Percentiles rank a stretch among this genome's conserved stretches.
Evolutionary conservation across 1,140 invertebrate genomes (phyloP).

Genomic region (Drosophila lowei): DNA sequence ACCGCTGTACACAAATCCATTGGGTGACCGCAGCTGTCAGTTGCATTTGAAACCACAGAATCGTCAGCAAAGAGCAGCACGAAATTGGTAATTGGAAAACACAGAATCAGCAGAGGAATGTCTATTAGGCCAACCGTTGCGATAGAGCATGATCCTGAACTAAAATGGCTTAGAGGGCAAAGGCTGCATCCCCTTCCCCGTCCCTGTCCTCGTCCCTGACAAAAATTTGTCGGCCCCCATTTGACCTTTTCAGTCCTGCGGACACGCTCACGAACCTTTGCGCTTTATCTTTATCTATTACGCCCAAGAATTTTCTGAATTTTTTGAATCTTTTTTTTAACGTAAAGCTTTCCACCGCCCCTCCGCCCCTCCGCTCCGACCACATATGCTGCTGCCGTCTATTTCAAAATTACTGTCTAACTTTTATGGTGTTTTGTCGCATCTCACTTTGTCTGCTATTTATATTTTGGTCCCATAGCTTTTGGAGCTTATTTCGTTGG

Average conservation of each 20-base stretch:
- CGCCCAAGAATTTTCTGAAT: neutral
- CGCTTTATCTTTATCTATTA: slow-evolving; percentile 65
- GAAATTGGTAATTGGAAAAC: slow-evolving; percentile 45
- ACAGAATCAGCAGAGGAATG: slow-evolving; percentile 3
- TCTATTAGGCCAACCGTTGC: slow-evolving; percentile 30
- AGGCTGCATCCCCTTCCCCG: neutral
- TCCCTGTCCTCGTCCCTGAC: slow-evolving; percentile 15
- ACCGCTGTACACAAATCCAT: slow-evolving; percentile 40
- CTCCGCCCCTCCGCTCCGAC: neutral
- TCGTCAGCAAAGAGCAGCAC: slow-evolving; percentile 25
- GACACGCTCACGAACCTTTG: slow-evolving; percentile 60
- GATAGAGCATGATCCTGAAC: slow-evolving; percentile 1
- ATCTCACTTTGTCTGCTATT: slow-evolving; percentile 65
- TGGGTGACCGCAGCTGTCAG: slow-evolving; percentile 53
- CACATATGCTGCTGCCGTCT: slow-evolving; percentile 68
- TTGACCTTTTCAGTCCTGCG: slow-evolving; percentile 54
- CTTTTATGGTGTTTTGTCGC: slow-evolving; percentile 75
- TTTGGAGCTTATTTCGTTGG: slow-evolving; percentile 77
- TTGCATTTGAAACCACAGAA: slow-evolving; percentile 63
- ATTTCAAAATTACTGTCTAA: slow-evolving; percentile 77
- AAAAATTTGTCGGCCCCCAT: slow-evolving; percentile 26
- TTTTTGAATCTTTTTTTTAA: neutral
- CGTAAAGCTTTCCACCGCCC: neutral
- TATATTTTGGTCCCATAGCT: slow-evolving; percentile 55
- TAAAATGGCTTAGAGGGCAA: slow-evolving; percentile 38